phyloP scores from a whole-genome alignment of 2,888 invertebrate genomes.

The Keiferia lycopersicella region DNA sequence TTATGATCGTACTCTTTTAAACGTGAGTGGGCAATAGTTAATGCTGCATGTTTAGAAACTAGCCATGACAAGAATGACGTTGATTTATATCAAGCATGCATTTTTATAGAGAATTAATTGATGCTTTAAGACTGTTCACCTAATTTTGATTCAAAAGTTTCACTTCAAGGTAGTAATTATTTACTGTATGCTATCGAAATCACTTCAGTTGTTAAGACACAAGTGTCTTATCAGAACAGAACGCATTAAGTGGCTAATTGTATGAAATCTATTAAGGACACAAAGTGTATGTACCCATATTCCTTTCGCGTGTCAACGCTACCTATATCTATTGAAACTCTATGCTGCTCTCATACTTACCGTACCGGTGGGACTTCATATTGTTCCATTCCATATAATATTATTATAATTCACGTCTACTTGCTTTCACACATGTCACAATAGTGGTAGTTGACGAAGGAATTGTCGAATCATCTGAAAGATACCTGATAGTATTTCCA shows the following conservation, averaged over 20 bases:
- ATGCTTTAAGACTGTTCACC: background rate
- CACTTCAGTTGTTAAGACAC: background rate
- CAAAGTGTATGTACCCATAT: background rate
- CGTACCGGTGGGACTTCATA: background rate
- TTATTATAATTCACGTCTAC: background rate
- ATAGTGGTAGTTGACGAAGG: background rate
- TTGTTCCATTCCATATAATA: background rate
- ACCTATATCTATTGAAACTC: background rate
- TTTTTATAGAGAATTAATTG: background rate
- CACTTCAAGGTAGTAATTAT: background rate
- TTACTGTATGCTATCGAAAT: background rate
- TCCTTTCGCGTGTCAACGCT: background rate
- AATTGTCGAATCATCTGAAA: background rate
- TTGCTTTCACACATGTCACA: background rate
- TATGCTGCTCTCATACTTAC: background rate
- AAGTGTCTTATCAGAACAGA: too few species aligned
- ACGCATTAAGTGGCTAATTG: background rate
- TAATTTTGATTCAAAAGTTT: background rate
- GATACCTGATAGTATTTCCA: background rate
- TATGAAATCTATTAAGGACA: background rate
- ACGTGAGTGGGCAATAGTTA: conserved; percentile 26
- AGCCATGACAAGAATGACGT: background rate
- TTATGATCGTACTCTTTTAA: conserved; percentile 26
- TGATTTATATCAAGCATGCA: background rate
- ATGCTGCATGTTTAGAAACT: background rate